Base-by-base conservation (phyloP, 2,113 vertebrate species). In the Ursus arctos region DNA sequence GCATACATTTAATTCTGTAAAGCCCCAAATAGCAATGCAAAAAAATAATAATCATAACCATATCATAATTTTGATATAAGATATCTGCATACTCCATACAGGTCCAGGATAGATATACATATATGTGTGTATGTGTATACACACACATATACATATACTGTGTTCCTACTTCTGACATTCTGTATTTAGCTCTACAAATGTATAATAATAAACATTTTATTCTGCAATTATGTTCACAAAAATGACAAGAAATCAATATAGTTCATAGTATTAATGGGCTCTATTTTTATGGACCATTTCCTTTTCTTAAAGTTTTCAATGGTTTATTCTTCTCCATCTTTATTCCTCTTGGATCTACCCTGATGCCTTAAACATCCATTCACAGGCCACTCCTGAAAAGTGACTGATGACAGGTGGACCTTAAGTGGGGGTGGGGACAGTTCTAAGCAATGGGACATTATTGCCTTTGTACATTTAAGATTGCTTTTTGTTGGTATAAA, bases 161-260 rank as follows among this genome's bases (percentile, higher is more conserved):
- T 76, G 3, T 63, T 89, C n/a, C 24, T 90, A 6, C 69, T 76
- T 83, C 26, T 82, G 40, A 26, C 1, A 18, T 11, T 19, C 9
- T 55, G 14, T 57, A 21, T 51, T 87, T 47, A 91, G 5, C 2
- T 59, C 24, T 94, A 31, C 1, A 92, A 92, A 59, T 53, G 3
- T 85, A 61, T 53, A 96, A 87, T 61, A 83, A 55, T 90, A 91
- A 85, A 49, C 2, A 12, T 85, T 85, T 94, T 95, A 49, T 95
- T 83, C 33, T 86, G 7, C 2, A 88, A 33, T 85, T 80, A 31
- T 61, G 14, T 88, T 93, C 43, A 94, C 10, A 77, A 94, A 95
- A 91, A 95, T 93, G 76, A 91, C 4, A 67, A 94, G 22, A 90
- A 94, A 81, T 95, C 24, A 47, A 63, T 83, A 57, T 49, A 51